These are phyloP conservation scores for Doryteuthis pealeii DNA, from an alignment of 1,140 invertebrate species.

Conservation along the genomic window DNA sequence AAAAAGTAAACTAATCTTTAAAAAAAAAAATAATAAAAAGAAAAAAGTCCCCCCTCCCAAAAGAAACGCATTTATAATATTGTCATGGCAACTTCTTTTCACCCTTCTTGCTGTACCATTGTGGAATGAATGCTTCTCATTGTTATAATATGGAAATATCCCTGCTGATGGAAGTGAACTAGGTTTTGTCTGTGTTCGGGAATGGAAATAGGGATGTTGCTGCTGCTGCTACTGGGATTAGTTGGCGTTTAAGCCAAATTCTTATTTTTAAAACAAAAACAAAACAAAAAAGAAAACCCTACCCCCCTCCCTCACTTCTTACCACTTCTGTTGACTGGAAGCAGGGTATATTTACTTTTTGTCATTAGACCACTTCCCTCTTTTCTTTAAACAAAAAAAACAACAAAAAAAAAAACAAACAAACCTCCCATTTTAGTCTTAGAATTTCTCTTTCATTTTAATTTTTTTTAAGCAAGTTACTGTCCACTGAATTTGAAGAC, in stretches of 20 bases:
- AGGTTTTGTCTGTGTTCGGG: background rate
- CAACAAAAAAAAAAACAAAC: too few relatives aligned
- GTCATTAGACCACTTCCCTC: background rate
- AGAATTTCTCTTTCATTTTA: background rate
- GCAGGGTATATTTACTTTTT: background rate
- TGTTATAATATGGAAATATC: background rate
- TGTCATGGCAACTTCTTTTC: background rate
- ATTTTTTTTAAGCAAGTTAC: background rate
- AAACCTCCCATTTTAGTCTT: background rate
- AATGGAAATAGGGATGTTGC: slow-evolving; percentile 5
- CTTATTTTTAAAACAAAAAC: too few relatives aligned
- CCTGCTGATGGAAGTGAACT: slow-evolving; percentile 5
- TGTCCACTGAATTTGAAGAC: too few relatives aligned
- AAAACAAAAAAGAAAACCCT: background rate
- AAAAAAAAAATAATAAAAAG: too few relatives aligned
- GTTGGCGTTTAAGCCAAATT: background rate
- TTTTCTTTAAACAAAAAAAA: background rate
- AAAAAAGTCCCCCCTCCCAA: too few relatives aligned
- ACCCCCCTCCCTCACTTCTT: background rate
- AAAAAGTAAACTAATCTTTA: too few relatives aligned
- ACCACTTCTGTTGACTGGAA: too few relatives aligned
- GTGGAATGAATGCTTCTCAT: slow-evolving; percentile 4
- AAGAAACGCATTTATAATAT: background rate
- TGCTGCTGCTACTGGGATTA: slow-evolving; percentile 1
- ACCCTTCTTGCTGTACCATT: background rate